A percentile compares a stretch with the other conserved stretches of the same genome.
These are phyloP conservation scores for Podocnemis expansa DNA, from an alignment of 2,113 vertebrate species.

Conservation along the genomic window DNA sequence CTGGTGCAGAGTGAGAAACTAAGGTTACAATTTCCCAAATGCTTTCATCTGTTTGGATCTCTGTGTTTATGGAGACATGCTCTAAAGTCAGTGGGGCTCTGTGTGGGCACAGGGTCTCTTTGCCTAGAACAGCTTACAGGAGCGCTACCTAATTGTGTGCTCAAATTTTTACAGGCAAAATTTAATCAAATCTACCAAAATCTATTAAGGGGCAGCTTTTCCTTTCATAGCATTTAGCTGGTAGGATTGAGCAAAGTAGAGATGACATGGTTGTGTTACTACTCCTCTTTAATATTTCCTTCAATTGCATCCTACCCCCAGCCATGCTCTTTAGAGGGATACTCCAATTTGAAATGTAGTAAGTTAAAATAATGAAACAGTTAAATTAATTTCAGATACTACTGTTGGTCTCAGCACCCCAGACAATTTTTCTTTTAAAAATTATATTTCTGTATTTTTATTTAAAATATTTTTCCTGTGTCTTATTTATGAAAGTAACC, in stretches of 20 bases:
- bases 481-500: neutral
- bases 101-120: neutral
- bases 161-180: neutral
- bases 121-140: neutral
- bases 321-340: neutral
- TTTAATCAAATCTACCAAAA: neutral
- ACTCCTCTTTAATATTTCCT: neutral
- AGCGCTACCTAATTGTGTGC: neutral
- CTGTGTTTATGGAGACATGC: neutral
- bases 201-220: neutral
- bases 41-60: neutral
- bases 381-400: constrained; percentile 5
- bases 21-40: neutral
- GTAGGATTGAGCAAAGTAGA: neutral
- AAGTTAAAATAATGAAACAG: neutral
- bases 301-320: neutral
- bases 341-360: neutral
- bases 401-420: neutral
- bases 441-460: neutral
- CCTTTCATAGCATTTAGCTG: neutral
- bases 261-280: neutral
- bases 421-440: neutral
- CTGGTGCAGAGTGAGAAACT: neutral
- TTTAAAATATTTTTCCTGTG: neutral
- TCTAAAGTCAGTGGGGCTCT: neutral